Base-by-base conservation (phyloP, 2,113 vertebrate species). In the Pseudopodoces humilis region DNA sequence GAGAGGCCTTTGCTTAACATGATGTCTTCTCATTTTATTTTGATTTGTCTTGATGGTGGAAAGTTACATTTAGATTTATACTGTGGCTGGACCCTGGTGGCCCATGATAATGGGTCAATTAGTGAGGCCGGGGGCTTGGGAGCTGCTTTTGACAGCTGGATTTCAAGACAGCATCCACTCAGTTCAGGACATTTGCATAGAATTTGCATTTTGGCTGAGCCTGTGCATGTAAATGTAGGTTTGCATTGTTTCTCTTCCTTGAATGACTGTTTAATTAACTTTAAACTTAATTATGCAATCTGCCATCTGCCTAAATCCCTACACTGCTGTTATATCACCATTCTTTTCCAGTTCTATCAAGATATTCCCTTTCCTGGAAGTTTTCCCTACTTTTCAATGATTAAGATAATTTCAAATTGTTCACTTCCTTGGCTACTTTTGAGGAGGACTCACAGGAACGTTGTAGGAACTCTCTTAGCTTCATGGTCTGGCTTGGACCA, bases 221-320 rank as follows among this genome's bases (percentile, higher is more conserved):
- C 60, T 0, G 0, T 56, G 83, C 80, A 84, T 93, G 72, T 81
- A 86, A 93, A 86, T 90, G 46, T 84, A 86, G 80, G 72, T 96
- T 87, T 92, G 62, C 41, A 50, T 96, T 95, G 93, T 90, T 92
- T 86, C 64, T 86, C 35, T 77, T 95, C 80, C 92, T 92, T 81
- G 83, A 96, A 88, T 86, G 80, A 56, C 85, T 93, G 56, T 95
- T 94, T 96, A 97, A 96, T 95, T 95, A 95, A 96, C 85, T 95
- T 96, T 75, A 90, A 93, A 70, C 53, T 90, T 94, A 96, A 95
- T 94, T 95, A 92, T 33, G 39, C 90, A 63, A 37, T 93, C 71
- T 86, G 46, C 94, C 82, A 95, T 89, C 96, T 94, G 94, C 80
- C 53, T 75, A 72, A 93, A 82, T 95, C 88, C 80, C 72, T 88